These are phyloP conservation scores for Acanthacorydalis orientalis DNA, from an alignment of 2,888 invertebrate species.

Conservation along the genomic window DNA sequence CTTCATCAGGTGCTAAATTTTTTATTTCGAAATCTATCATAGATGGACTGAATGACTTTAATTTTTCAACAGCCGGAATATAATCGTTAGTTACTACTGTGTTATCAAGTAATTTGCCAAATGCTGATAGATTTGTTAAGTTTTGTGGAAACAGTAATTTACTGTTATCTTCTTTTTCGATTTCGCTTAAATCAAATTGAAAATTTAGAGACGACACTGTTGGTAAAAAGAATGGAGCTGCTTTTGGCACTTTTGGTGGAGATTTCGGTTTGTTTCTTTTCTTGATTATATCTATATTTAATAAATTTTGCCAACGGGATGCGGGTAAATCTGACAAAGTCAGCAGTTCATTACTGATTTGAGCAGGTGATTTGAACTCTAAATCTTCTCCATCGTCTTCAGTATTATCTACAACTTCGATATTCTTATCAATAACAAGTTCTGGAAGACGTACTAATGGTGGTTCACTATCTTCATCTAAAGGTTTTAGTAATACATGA, in stretches of 20 bases:
- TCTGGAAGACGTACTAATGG: conserved; percentile 33
- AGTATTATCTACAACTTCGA: conserved; percentile 22
- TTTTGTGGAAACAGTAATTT: conserved; percentile 38
- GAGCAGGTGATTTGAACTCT: conserved; percentile 55
- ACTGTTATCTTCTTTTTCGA: conserved; percentile 25
- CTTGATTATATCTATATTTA: conserved; percentile 73
- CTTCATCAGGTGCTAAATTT: conserved; percentile 54
- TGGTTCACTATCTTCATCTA: conserved; percentile 36
- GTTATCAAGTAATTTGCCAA: conserved; percentile 43
- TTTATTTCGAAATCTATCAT: conserved; percentile 77
- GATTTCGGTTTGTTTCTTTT: conserved; percentile 80
- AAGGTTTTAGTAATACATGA: conserved; percentile 60
- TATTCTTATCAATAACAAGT: conserved; percentile 19
- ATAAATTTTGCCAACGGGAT: conserved; percentile 82
- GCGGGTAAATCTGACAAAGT: conserved; percentile 73
- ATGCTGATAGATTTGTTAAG: conserved; percentile 47
- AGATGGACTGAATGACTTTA: conserved; percentile 63
- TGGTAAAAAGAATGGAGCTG: conserved; percentile 92
- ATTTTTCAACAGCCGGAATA: conserved; percentile 34
- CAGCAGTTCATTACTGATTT: conserved; percentile 58
- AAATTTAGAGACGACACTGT: conserved; percentile 70
- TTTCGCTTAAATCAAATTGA: conserved; percentile 55
- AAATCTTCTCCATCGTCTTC: conserved; percentile 30
- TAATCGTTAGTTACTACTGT: conserved; percentile 34
- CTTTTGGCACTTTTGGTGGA: conserved; percentile 63